phyloP scores from a whole-genome alignment of 2,113 vertebrate genomes.

The Bothrops jararaca region DNA sequence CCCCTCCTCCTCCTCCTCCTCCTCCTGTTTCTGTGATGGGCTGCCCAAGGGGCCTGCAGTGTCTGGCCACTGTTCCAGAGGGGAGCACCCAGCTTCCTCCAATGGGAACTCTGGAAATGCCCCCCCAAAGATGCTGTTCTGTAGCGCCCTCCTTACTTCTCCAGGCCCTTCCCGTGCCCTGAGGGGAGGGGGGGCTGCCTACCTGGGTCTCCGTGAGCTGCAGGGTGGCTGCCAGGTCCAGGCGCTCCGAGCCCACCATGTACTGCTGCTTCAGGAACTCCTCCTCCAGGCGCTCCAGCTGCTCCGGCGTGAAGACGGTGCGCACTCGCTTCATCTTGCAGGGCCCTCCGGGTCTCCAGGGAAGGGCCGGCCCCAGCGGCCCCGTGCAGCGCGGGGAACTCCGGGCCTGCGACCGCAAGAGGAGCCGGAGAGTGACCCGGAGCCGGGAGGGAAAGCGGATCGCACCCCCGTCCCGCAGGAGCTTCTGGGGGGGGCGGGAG shows the following conservation, averaged over 20 bases:
- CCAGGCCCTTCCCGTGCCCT: no score
- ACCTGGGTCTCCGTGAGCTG: slow-evolving; percentile 78
- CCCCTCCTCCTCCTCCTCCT: no score
- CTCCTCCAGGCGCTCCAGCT: slow-evolving; percentile 75
- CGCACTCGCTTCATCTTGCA: slow-evolving; percentile 72
- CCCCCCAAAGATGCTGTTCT: not conserved
- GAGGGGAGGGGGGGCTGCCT: not conserved
- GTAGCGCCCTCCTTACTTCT: no score
- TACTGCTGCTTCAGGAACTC: slow-evolving; percentile 77
- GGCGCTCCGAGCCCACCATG: slow-evolving; percentile 74
- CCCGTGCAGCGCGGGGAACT: slow-evolving; percentile 39
- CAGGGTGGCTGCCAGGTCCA: slow-evolving; percentile 72
- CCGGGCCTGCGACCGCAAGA: slow-evolving; percentile 51
- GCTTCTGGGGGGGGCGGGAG: not conserved
- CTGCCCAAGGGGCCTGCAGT: not conserved
- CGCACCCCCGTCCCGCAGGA: not conserved
- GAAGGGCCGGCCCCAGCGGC: not conserved
- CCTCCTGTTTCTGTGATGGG: no score
- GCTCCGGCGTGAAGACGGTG: slow-evolving; percentile 74
- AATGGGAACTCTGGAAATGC: not conserved
- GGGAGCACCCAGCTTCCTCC: not conserved
- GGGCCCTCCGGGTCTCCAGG: slow-evolving; percentile 43
- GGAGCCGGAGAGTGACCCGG: not conserved
- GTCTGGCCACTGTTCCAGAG: not conserved
- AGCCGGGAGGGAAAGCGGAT: not conserved